These are phyloP conservation scores for Premnoplex brunnescens DNA, from an alignment of 2,797 vertebrate genomes.

Conservation along the genomic window DNA sequence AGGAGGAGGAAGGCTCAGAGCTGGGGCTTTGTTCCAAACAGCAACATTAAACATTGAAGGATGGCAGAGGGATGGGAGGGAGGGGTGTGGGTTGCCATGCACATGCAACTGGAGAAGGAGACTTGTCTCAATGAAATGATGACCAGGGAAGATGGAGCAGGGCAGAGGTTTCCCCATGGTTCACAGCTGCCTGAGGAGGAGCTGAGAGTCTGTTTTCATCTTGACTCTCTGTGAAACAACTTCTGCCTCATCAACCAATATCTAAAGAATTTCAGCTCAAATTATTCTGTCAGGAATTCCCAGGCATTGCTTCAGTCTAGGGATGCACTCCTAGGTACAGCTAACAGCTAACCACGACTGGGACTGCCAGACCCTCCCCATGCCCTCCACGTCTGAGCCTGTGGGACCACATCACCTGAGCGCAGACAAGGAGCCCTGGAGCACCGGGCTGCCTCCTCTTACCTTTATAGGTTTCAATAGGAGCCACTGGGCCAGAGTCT, in stretches of 20 bases:
- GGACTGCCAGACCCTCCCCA: background rate
- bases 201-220: background rate
- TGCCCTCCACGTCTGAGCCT: background rate
- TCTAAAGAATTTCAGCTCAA: background rate
- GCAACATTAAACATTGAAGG: background rate
- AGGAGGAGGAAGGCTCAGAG: background rate
- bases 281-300: background rate
- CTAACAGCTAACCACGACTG: rapidly evolving
- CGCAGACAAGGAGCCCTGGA: background rate
- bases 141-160: background rate
- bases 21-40: background rate
- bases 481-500: constrained; percentile 82
- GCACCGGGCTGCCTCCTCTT: constrained; percentile 55
- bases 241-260: background rate
- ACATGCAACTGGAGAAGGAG: background rate
- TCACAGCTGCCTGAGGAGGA: constrained; percentile 26
- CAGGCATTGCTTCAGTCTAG: background rate
- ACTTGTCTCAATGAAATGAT: background rate
- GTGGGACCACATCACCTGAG: background rate
- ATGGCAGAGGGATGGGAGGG: background rate
- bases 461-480: constrained; percentile 87
- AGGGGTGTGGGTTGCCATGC: background rate
- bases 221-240: background rate
- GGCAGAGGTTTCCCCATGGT: background rate
- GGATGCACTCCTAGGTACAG: background rate